Base-by-base conservation (phyloP, 2,888 invertebrate genomes). In the Phalera bucephala region DNA sequence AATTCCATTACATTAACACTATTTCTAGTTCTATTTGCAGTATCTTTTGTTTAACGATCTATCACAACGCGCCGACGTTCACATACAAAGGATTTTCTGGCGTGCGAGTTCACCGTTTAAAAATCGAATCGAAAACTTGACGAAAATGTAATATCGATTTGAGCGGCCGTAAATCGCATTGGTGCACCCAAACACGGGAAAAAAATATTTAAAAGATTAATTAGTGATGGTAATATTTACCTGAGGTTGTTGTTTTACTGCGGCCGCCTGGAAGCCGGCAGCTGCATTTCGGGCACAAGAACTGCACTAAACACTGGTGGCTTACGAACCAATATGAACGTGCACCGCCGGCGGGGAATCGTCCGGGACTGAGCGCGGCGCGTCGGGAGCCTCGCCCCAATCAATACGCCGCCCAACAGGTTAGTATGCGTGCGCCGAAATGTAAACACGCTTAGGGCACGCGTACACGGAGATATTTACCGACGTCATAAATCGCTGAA, bases 351-450 rank as follows among this genome's bases (percentile, higher is more conserved):
- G 47, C 60, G 60, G 56, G 58, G 51, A 50, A 42, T 50, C 61
- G 52, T n/a, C 62, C 72, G 62, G 68, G 76, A 81, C 83, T 80
- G 83, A 36, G 29, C 22, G 30, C 37, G 62, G 64, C 67, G 63
- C 54, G 57, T 60, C 46, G 42, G 43, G 37, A 35, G 45, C 62
- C 63, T 50, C 66, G 65, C 67, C 64, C 68, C 65, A 80, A 79
- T 82, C 83, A 84, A 82, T 83, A 80, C 50, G 38, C 50, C 40
- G 45, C 65, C 71, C 84, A 83, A 86, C 86, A 85, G 84, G 86
- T 85, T 78, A 72, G 58, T 43, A 52, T 83, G 84, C 84, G 83
- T 81, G 83, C 86, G 82, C 84, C 77, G 79, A 56, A 45, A 46
- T 45, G 58, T 58, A 61, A 58, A 58, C 61, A 61, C 52, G 38